Conservation (phyloP, 2,888 invertebrate species). For the Ormyrus nitidulus region DNA sequence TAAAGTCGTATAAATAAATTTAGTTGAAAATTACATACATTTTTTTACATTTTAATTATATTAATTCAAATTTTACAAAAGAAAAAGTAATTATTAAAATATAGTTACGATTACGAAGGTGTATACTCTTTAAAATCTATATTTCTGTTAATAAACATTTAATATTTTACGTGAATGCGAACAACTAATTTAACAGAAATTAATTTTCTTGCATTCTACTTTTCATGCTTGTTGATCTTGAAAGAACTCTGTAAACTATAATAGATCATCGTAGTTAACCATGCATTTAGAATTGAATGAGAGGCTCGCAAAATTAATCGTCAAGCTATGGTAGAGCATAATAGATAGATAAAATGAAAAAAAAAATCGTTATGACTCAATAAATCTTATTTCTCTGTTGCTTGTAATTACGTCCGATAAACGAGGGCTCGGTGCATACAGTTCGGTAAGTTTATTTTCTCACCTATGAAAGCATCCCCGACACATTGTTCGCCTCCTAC, state of each 20-base stretch:
- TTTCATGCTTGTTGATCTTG: conserved; percentile 35
- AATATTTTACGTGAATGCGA: conserved; percentile 30
- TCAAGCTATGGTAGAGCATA: conserved; percentile 53
- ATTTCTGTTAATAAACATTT: conserved; percentile 17
- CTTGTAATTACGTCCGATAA: conserved; percentile 73
- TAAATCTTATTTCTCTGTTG: conserved; percentile 73
- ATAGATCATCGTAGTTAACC: conserved; percentile 4
- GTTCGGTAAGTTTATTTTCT: conserved; percentile 71
- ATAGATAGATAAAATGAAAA: conserved; percentile 18
- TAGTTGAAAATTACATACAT: too few relatives aligned
- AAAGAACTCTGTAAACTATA: conserved; percentile 10
- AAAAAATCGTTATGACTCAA: conserved; percentile 62
- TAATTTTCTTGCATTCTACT: conserved; percentile 34
- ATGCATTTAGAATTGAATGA: background rate
- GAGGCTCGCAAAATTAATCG: conserved; percentile 22
- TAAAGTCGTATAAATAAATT: too few relatives aligned
- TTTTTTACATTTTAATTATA: too few relatives aligned
- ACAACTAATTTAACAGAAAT: conserved; percentile 26
- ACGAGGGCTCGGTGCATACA: conserved; percentile 73
- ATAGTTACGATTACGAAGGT: conserved; percentile 31
- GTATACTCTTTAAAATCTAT: conserved; percentile 28
- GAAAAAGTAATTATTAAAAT: background rate
- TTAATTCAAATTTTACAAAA: background rate
- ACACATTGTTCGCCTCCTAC: conserved; percentile 44
- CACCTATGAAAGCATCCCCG: conserved; percentile 60